Evolutionary conservation across 2,113 vertebrate genomes (phyloP).

Genomic region (Oncorhynchus kisutch): DNA sequence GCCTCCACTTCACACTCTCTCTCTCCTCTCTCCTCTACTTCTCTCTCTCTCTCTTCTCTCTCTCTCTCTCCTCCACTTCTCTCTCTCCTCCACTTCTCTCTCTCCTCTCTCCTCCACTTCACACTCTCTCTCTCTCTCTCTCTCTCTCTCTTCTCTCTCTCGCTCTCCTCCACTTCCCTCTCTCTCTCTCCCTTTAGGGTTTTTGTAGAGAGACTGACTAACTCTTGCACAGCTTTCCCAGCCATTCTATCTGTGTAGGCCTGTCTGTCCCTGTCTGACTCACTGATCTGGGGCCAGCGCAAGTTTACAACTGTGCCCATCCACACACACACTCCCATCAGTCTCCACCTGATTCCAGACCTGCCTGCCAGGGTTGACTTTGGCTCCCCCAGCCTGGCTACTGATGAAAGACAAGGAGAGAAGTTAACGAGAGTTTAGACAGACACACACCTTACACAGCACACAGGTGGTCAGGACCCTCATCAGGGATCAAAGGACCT

Average conservation of each 20-base stretch:
- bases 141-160: no score
- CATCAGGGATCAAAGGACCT: no score
- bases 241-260: background rate
- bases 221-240: background rate
- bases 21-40: background rate
- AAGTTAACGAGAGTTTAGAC: no score
- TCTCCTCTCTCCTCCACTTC: no score
- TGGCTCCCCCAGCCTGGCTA: background rate
- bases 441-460: no score
- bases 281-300: background rate
- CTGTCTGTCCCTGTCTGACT: constrained; percentile 2
- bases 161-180: background rate
- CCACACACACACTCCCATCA: background rate
- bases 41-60: background rate
- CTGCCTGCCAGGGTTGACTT: background rate
- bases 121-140: no score
- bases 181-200: background rate
- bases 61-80: background rate
- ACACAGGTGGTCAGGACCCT: no score
- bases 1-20: background rate
- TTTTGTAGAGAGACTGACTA: background rate
- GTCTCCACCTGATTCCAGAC: background rate
- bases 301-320: constrained; percentile 25
- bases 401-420: background rate
- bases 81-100: no score